Evolutionary conservation across 1,140 invertebrate genomes (phyloP).

Genomic region (Oreohelix idahoensis): DNA sequence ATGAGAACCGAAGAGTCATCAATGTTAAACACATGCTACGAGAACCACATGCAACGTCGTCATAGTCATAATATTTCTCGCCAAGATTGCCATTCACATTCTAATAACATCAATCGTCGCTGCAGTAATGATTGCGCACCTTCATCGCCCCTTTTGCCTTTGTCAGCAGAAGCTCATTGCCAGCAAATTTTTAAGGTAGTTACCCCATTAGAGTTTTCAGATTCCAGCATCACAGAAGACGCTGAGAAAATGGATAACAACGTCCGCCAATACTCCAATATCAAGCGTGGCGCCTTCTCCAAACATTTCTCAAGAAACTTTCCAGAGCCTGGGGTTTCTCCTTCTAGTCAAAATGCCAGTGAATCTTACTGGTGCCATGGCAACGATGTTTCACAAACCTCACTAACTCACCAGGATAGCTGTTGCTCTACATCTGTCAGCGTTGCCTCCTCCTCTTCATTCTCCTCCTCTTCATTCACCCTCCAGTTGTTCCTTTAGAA

Average conservation of each 20-base stretch:
- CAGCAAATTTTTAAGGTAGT: not conserved
- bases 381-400: not conserved
- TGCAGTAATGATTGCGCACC: too few species aligned
- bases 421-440: not conserved
- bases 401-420: not conserved
- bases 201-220: not conserved
- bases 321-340: not conserved
- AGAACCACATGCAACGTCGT: not conserved
- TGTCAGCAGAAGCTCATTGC: not conserved
- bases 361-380: not conserved
- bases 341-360: not conserved
- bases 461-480: slow-evolving; percentile 10
- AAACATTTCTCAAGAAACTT: not conserved
- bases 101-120: not conserved
- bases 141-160: not conserved
- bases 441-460: slow-evolving; percentile 7
- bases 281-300: too few species aligned
- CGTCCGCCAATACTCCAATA: not conserved
- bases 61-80: not conserved
- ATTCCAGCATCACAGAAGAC: not conserved
- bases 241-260: not conserved
- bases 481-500: not conserved
- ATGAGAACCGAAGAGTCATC: not conserved
- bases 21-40: too few species aligned
- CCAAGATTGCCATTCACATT: too few species aligned